phyloP scores from a whole-genome alignment of 2,113 vertebrate genomes.

The Stomatorhinus ivindoensis region DNA sequence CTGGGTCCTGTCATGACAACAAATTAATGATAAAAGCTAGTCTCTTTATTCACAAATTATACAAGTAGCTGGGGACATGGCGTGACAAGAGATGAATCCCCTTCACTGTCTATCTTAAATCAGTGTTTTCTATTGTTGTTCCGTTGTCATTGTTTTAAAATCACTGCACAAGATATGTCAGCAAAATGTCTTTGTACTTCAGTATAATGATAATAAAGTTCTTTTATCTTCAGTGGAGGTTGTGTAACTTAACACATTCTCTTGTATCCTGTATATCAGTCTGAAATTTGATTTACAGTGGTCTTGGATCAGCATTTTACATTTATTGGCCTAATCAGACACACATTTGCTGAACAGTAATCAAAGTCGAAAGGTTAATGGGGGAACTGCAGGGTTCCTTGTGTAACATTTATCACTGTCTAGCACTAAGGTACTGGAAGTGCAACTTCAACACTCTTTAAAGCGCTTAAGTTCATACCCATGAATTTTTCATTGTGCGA shows the following conservation, averaged over 20 bases:
- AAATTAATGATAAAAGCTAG: not conserved
- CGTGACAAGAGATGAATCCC: not conserved
- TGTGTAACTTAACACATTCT: not conserved
- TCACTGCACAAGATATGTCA: not conserved
- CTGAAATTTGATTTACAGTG: not conserved
- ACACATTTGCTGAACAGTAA: not conserved
- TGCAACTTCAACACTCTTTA: not conserved
- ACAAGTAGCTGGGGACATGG: not conserved
- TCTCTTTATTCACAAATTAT: not conserved
- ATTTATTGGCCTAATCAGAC: not conserved
- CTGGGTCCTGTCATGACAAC: not conserved
- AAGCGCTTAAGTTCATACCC: not conserved
- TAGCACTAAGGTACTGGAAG: not conserved
- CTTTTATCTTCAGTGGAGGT: not conserved
- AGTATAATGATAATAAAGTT: not conserved
- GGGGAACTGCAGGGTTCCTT: not conserved
- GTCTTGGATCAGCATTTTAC: not conserved
- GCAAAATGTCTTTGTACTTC: not conserved
- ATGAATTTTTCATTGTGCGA: not conserved
- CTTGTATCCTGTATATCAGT: not conserved
- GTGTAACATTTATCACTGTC: not conserved
- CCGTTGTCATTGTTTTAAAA: not conserved
- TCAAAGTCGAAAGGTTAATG: not conserved
- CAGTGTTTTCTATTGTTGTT: not conserved
- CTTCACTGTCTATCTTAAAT: not conserved